Percentiles rank a stretch among this genome's conserved stretches.
Conservation (phyloP, 2,113 vertebrate species). For the Rhodinocichla rosea region DNA sequence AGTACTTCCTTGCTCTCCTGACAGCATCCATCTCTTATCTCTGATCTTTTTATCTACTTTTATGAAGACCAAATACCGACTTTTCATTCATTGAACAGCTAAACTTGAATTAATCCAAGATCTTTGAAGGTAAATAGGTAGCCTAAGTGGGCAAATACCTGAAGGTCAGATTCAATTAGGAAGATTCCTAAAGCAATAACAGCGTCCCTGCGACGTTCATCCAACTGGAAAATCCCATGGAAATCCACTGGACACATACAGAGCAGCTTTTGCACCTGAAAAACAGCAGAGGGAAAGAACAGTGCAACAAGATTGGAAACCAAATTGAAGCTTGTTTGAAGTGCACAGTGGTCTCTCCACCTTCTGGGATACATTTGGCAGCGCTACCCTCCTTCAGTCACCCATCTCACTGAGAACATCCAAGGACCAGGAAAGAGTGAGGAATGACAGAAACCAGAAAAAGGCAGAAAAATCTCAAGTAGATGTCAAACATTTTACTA, state of each 20-base stretch:
- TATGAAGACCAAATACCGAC: background rate
- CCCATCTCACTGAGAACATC: background rate
- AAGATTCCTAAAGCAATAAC: slow-evolving; percentile 93
- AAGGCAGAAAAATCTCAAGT: background rate
- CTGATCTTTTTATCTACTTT: background rate
- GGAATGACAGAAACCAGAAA: background rate
- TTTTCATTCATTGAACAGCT: background rate
- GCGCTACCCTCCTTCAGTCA: background rate
- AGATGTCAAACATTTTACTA: background rate
- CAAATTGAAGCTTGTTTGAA: background rate
- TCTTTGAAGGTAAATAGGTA: background rate
- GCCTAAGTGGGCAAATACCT: slow-evolving; percentile 71
- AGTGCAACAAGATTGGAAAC: background rate
- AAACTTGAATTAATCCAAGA: background rate
- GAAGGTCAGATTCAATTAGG: slow-evolving; percentile 91
- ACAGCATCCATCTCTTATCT: background rate
- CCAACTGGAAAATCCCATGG: slow-evolving; percentile 89
- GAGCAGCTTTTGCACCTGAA: slow-evolving; percentile 90
- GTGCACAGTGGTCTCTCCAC: background rate
- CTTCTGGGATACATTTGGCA: background rate
- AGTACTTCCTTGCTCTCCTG: background rate
- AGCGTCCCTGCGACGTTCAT: slow-evolving; percentile 91
- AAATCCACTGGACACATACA: slow-evolving; percentile 96
- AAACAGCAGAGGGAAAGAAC: background rate
- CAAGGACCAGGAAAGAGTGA: background rate